phyloP scores from a whole-genome alignment of 2,888 invertebrate genomes.

The Capitulum mitella region DNA sequence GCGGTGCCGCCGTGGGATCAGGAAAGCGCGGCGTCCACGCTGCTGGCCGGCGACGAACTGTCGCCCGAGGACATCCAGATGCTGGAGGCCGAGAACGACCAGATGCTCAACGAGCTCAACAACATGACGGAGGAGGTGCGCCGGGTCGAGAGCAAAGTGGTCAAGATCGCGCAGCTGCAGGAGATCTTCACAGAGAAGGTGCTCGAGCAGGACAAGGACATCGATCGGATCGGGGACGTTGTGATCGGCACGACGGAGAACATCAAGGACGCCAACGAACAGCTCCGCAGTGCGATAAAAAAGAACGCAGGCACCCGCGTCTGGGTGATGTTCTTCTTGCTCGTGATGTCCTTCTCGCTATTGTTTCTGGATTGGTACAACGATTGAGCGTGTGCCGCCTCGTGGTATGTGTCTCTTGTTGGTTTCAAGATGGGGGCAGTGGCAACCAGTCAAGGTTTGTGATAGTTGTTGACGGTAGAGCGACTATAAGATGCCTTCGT shows the following conservation, averaged over 20 bases:
- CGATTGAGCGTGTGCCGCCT: conserved; percentile 7
- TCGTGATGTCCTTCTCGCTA: conserved; percentile 91
- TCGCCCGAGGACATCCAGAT: conserved; percentile 76
- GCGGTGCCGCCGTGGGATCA: not conserved
- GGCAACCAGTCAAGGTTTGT: too few relatives aligned
- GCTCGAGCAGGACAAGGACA: conserved; percentile 84
- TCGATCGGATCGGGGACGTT: conserved; percentile 79
- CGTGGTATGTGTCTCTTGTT: too few relatives aligned
- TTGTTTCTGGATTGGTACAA: conserved; percentile 99
- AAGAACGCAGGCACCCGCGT: conserved; percentile 91
- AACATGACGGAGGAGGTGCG: conserved; percentile 83
- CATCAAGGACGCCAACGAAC: conserved; percentile 92
- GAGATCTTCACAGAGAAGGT: conserved; percentile 94
- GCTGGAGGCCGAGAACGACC: conserved; percentile 85
- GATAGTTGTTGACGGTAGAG: too few relatives aligned
- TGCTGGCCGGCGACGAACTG: conserved; percentile 25
- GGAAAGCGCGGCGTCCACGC: not conserved
- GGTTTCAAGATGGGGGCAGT: too few relatives aligned
- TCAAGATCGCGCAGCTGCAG: conserved; percentile 85
- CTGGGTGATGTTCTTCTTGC: conserved; percentile 86
- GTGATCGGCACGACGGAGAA: conserved; percentile 91
- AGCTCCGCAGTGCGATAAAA: conserved; percentile 93
- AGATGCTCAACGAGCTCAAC: conserved; percentile 76
- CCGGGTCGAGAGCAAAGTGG: conserved; percentile 83
- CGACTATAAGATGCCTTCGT: too few relatives aligned